phyloP scores from a whole-genome alignment of 1,140 invertebrate genomes.

The Ceratina calcarata region DNA sequence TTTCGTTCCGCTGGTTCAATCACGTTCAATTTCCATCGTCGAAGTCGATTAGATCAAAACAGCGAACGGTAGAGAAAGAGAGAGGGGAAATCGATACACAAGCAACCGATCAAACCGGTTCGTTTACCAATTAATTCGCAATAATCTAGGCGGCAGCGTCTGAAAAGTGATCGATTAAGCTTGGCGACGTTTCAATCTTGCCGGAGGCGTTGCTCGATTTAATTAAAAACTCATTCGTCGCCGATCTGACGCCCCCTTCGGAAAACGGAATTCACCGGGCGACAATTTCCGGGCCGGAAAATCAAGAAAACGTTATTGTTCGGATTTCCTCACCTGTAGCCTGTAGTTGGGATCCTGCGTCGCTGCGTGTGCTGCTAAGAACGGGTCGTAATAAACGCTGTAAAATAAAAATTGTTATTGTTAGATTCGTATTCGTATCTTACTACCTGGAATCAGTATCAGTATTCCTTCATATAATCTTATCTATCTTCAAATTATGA shows the following conservation, averaged over 20 bases:
- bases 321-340: conserved; percentile 87
- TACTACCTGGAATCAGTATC: neutral
- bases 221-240: conserved; percentile 60
- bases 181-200: conserved; percentile 28
- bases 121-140: conserved; percentile 55
- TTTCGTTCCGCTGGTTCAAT: neutral
- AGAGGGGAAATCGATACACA: conserved; percentile 3
- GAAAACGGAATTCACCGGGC: conserved; percentile 45
- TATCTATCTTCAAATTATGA: too few species aligned
- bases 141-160: conserved; percentile 47
- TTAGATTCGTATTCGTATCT: neutral
- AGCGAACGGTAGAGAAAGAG: neutral
- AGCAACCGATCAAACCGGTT: conserved; percentile 29
- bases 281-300: conserved; percentile 41
- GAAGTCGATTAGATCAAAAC: neutral
- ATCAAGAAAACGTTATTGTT: conserved; percentile 14
- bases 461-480: neutral
- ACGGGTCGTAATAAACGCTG: conserved; percentile 97
- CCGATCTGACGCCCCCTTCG: conserved; percentile 28
- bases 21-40: conserved; percentile 3
- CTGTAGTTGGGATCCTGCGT: conserved; percentile 91
- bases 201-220: conserved; percentile 49
- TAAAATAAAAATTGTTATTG: conserved; percentile 75
- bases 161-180: conserved; percentile 56
- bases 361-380: conserved; percentile 92